Evolutionary conservation across 1,140 invertebrate species (phyloP).

Genomic region (Steinernema feltiae): DNA sequence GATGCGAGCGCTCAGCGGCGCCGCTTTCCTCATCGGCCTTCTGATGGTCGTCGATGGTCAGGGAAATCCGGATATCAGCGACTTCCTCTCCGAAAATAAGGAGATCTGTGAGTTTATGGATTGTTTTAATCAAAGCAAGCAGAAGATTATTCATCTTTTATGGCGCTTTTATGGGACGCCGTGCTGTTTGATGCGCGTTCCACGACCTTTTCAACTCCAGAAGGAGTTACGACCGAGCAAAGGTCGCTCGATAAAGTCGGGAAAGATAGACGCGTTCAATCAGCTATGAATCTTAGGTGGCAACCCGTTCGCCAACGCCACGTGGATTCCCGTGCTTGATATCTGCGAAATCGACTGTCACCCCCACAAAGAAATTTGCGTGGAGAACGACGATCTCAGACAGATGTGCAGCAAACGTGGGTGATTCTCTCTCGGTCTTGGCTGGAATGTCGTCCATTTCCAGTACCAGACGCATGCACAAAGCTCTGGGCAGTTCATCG

Average conservation of each 20-base stretch:
- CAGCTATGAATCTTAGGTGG: too few species aligned
- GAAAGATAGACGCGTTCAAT: background rate
- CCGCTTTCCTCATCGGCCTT: background rate
- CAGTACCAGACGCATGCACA: constrained; percentile 22
- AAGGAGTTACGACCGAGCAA: too few species aligned
- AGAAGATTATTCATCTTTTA: background rate
- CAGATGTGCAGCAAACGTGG: constrained; percentile 40
- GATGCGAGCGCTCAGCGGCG: background rate
- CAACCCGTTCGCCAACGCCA: constrained; percentile 41
- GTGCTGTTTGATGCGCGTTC: too few species aligned
- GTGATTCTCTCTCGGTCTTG: background rate
- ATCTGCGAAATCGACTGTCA: constrained; percentile 41
- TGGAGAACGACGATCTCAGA: constrained; percentile 41
- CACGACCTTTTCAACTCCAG: too few species aligned
- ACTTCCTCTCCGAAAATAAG: background rate
- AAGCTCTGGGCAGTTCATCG: constrained; percentile 2
- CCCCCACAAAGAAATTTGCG: constrained; percentile 35
- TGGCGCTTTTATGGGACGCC: background rate
- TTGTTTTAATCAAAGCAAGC: background rate
- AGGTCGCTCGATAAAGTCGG: background rate
- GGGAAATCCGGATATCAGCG: background rate
- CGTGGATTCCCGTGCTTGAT: constrained; percentile 47
- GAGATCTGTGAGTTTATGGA: background rate
- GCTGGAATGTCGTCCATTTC: too few species aligned
- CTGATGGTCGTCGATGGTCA: background rate